Evolutionary conservation across 2,888 invertebrate species (phyloP), one percentile per base, ranked within the genome.

Genomic region (Neelides folsomi): DNA sequence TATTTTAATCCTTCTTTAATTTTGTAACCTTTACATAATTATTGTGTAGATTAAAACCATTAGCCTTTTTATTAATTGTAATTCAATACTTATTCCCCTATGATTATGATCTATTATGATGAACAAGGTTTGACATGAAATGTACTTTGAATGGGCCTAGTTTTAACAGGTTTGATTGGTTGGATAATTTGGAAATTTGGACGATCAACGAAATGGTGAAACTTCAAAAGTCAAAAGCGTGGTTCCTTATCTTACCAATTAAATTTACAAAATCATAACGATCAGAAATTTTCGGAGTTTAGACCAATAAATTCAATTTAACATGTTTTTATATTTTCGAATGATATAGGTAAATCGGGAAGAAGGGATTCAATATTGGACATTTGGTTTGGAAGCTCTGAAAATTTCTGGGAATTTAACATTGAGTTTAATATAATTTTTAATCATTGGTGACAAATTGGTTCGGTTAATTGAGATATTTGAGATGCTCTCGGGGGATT

Each of bases 371-470:
- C 8, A 36, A 16, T 46, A 10, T 19, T 38, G n/a, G 12, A 35
- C 20, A 40, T 51, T 27, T 27, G 27, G 27, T 27, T 27, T 27
- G 27, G 7, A 27, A 5, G 27, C 51, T 51, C 51, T 51, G 51
- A 46, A 51, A 51, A 51, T 51, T 51, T 51, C 51, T 45, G 40
- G 35, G 6, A 38, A 34, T 40, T 44, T 20, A 40, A 16, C 34
- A 40, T 45, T 15, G 36, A 45, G 36, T n/a, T n/a, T 16, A 10
- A 16, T n/a, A 5, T 27, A 15, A 13, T 16, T n/a, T 35, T 45
- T 44, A 34, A 34, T 34, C 6, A 45, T 34, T 45, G 45, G 45
- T 45, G 36, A 45, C 45, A 15, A 45, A 12, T 45, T 35, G 15
- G 34, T 45, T 45, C 15, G 34, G 13, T 15, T 45, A 35, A 35